phyloP scores from a whole-genome alignment of 2,797 vertebrate genomes.

The Florisuga fusca region DNA sequence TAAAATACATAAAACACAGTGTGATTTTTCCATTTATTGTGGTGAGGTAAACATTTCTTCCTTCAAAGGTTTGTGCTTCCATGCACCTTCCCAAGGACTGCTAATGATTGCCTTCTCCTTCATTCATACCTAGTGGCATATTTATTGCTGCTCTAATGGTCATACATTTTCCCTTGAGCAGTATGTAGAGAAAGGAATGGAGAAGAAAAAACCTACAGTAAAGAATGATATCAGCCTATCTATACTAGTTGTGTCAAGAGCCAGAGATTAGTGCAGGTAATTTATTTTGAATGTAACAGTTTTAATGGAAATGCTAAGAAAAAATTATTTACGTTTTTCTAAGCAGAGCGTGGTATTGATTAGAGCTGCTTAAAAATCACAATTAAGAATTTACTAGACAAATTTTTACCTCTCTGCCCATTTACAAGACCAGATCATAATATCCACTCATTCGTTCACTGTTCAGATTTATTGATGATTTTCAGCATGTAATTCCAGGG shows the following conservation, averaged over 20 bases:
- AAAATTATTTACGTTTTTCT: slow-evolving; percentile 48
- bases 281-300: slow-evolving; percentile 13
- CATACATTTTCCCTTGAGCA: slow-evolving; percentile 15
- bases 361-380: neutral
- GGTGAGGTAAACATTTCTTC: slow-evolving; percentile 50
- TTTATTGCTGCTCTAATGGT: slow-evolving; percentile 16
- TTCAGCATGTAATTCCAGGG: neutral
- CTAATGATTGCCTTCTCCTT: neutral
- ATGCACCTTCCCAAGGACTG: neutral
- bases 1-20: neutral
- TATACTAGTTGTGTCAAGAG: neutral
- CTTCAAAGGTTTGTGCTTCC: neutral
- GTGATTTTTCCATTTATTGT: neutral
- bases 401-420: slow-evolving; percentile 27
- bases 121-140: neutral
- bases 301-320: slow-evolving; percentile 47
- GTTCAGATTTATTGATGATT: slow-evolving; percentile 24
- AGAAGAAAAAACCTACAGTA: slow-evolving; percentile 9
- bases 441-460: neutral
- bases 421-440: slow-evolving; percentile 27
- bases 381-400: slow-evolving; percentile 59
- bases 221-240: neutral
- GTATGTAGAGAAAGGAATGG: slow-evolving; percentile 18
- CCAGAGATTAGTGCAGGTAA: slow-evolving; percentile 12
- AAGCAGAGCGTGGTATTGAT: neutral